Percentiles rank a stretch among this genome's conserved stretches.
Evolutionary conservation across 2,888 invertebrate species (phyloP).

Genomic region (Therioaphis trifolii): DNA sequence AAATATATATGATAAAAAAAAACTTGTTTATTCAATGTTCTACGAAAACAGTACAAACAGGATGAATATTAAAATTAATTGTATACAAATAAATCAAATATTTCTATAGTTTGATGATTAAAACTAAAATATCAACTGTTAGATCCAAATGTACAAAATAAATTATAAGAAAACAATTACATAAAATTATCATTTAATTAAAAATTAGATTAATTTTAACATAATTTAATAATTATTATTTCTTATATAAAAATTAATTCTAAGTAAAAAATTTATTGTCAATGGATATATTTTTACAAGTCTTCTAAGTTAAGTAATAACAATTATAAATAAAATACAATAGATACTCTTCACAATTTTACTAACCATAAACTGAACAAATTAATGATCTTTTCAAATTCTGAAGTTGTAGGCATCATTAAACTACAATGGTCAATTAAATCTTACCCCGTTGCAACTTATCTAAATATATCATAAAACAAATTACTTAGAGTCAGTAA

Average conservation of each 20-base stretch:
- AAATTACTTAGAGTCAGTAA: constrained; percentile 25
- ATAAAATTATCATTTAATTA: neutral
- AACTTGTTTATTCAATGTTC: no score
- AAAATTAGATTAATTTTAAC: constrained; percentile 3
- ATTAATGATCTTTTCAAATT: neutral
- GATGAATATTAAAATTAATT: no score
- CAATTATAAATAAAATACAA: neutral
- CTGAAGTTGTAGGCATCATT: neutral
- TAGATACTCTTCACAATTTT: neutral
- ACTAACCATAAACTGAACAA: neutral
- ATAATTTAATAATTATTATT: neutral
- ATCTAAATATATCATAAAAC: constrained; percentile 33
- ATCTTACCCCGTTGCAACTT: neutral
- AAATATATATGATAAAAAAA: no score
- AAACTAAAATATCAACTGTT: neutral
- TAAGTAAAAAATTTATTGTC: constrained; percentile 54
- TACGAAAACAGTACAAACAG: no score
- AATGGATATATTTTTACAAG: constrained; percentile 29
- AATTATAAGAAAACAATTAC: neutral
- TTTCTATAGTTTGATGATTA: no score
- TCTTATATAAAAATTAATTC: constrained; percentile 10
- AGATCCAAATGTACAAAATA: neutral
- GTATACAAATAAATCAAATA: no score
- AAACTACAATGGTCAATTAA: neutral
- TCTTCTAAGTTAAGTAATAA: constrained; percentile 13